These are phyloP conservation scores for Rotaria socialis DNA, from an alignment of 2,888 invertebrate genomes.

Conservation along the genomic window DNA sequence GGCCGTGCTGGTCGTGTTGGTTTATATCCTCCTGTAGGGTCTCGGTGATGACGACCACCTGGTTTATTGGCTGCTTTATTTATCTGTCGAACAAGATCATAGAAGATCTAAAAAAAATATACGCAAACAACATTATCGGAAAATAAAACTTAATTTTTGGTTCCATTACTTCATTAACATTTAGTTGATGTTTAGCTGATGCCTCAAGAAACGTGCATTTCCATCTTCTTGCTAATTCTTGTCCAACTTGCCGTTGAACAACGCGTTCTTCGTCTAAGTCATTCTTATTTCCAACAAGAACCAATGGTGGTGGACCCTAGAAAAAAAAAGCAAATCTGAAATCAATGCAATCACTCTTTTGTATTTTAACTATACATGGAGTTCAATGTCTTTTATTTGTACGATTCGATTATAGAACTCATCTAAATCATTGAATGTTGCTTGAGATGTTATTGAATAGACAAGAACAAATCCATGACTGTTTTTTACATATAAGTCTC, in stretches of 20 bases:
- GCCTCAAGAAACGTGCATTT: constrained; percentile 99
- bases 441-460: constrained; percentile 99
- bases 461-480: constrained; percentile 99
- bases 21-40: background rate
- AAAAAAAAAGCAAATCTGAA: background rate
- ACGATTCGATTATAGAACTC: constrained; percentile 97
- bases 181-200: constrained; percentile 99
- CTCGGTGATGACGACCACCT: background rate
- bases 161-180: constrained; percentile 75
- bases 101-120: background rate
- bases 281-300: constrained; percentile 98
- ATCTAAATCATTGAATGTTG: constrained; percentile 98
- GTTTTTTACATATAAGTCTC: constrained; percentile 99
- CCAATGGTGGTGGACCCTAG: constrained; percentile 77
- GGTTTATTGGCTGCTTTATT: background rate
- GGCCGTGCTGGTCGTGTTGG: too few species aligned
- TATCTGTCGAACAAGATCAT: constrained; percentile 19
- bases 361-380: background rate
- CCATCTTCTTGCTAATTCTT: constrained; percentile 84
- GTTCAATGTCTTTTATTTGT: constrained; percentile 74
- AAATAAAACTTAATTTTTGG: background rate
- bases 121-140: background rate
- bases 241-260: constrained; percentile 97
- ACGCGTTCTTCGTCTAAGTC: constrained; percentile 99
- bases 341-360: background rate